Conservation (phyloP, 2,888 invertebrate species). For the Luperina testacea region DNA sequence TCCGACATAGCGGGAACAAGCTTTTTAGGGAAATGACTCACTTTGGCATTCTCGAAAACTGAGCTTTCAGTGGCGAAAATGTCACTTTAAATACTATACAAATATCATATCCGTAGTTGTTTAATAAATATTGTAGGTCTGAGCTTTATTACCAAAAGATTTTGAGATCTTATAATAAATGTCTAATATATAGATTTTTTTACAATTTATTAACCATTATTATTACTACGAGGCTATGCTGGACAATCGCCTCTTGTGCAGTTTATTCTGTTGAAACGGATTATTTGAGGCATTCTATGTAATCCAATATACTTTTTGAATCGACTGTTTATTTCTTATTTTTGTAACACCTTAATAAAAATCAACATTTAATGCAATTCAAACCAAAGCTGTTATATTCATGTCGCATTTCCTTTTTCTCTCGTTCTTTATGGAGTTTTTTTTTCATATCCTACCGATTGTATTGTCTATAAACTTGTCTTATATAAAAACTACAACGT, state of each 20-base stretch:
- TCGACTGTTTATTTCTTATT: slow-evolving; percentile 18
- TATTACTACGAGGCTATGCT: slow-evolving; percentile 39
- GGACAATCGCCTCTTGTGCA: slow-evolving; percentile 28
- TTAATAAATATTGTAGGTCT: slow-evolving; percentile 24
- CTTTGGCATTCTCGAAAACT: slow-evolving; percentile 2
- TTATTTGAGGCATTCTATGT: slow-evolving; percentile 27
- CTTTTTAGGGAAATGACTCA: slow-evolving; percentile 25
- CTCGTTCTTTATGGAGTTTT: background rate
- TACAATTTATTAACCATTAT: slow-evolving; percentile 11
- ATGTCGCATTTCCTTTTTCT: slow-evolving; percentile 22
- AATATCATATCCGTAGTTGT: slow-evolving; percentile 42
- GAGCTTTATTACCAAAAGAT: slow-evolving; percentile 47
- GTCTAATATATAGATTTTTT: slow-evolving; percentile 37
- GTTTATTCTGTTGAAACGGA: slow-evolving; percentile 3
- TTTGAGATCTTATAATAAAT: slow-evolving; percentile 37
- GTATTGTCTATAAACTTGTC: slow-evolving; percentile 13
- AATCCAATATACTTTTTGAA: slow-evolving; percentile 18
- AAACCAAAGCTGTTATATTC: slow-evolving; percentile 58
- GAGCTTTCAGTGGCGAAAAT: slow-evolving; percentile 18
- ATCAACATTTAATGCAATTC: slow-evolving; percentile 41
- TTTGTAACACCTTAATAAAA: slow-evolving; percentile 29
- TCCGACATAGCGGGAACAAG: slow-evolving; percentile 33
- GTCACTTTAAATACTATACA: slow-evolving; percentile 28
- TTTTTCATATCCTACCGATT: slow-evolving; percentile 12
- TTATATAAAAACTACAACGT: background rate